These are phyloP conservation scores for Fulmarus glacialis DNA, from an alignment of 2,113 vertebrate genomes.

Conservation along the genomic window DNA sequence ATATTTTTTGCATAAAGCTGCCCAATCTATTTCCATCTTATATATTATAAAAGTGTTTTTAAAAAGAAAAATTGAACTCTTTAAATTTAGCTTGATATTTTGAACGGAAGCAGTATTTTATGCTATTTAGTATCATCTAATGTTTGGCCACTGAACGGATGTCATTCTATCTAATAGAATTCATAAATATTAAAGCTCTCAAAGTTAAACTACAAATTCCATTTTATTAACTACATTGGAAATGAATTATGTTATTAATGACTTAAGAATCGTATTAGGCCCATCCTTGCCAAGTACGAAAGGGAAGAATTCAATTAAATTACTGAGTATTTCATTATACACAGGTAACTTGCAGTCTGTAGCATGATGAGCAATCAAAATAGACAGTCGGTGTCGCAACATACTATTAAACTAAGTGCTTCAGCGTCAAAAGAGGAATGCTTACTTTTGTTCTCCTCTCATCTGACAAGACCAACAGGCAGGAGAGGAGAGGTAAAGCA, in stretches of 20 bases:
- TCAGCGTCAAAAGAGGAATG: neutral
- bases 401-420: neutral
- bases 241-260: neutral
- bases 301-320: conserved; percentile 9
- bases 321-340: neutral
- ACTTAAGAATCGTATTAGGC: neutral
- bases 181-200: neutral
- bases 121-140: neutral
- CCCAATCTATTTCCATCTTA: neutral
- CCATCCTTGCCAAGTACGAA: neutral
- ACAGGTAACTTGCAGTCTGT: neutral
- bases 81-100: neutral
- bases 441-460: neutral
- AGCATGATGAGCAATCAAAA: neutral
- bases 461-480: neutral
- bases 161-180: neutral
- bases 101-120: neutral
- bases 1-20: neutral
- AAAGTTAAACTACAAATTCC: neutral
- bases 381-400: neutral
- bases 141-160: neutral
- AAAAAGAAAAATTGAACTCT: neutral
- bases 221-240: neutral
- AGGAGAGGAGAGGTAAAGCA: neutral
- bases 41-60: neutral